Percentiles rank a stretch among this genome's conserved stretches.
These are phyloP conservation scores for Rousettus madagascariensis DNA, from an alignment of 2,797 vertebrate species.

Conservation along the genomic window DNA sequence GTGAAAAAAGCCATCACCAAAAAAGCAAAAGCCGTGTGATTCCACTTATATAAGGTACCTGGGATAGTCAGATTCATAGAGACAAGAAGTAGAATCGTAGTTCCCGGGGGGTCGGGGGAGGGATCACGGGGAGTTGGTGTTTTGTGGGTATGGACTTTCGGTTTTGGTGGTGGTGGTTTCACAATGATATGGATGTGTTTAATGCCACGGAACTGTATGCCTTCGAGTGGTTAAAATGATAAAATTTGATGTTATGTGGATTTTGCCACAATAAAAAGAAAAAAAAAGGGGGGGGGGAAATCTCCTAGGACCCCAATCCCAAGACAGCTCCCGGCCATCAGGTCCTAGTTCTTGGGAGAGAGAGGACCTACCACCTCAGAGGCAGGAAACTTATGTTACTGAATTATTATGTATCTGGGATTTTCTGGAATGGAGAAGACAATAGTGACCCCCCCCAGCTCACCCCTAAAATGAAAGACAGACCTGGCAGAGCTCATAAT, in stretches of 20 bases:
- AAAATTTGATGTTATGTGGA: background rate
- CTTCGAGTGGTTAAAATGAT: background rate
- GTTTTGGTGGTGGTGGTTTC: background rate
- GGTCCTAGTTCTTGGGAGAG: background rate
- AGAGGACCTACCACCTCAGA: background rate
- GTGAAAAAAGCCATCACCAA: background rate
- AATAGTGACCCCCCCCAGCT: background rate
- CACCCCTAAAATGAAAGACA: background rate
- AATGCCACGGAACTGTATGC: background rate
- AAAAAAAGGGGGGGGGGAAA: too few relatives aligned
- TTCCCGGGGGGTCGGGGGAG: background rate
- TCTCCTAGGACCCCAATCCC: background rate
- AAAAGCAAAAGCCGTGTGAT: too few relatives aligned
- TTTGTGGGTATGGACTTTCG: background rate
- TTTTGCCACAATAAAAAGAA: background rate
- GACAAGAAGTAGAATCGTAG: background rate
- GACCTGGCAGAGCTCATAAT: background rate
- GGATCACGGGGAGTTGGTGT: background rate
- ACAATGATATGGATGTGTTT: background rate
- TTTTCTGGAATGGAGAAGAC: background rate
- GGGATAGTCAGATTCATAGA: background rate
- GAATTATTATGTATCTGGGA: background rate
- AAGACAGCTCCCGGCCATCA: background rate
- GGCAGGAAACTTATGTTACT: background rate
- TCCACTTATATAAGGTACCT: fast-evolving